Conservation (phyloP, 64 coral and sea anemone species). For the Stylophora pistillata region DNA sequence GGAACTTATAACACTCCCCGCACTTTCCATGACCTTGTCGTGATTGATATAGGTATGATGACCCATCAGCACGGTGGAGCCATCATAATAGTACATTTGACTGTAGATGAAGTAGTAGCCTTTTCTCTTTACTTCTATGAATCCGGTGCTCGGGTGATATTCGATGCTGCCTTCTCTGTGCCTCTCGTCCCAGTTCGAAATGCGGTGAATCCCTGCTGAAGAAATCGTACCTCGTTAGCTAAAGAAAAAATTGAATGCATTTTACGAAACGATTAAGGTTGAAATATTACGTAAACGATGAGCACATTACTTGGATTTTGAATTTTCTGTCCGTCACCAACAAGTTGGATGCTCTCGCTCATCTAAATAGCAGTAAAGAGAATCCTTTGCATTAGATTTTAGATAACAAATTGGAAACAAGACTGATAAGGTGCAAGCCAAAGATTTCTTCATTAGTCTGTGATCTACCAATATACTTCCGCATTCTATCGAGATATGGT, state of each 20-base stretch:
- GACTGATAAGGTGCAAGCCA: too few species aligned
- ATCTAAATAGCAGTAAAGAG: conserved; percentile 15
- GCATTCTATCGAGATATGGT: too few species aligned
- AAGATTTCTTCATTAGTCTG: too few species aligned
- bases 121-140: conserved; percentile 52
- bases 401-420: too few species aligned
- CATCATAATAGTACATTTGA: conserved; percentile 47
- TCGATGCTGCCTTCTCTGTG: conserved; percentile 44
- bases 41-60: conserved; percentile 64
- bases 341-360: conserved; percentile 50
- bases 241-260: too few species aligned
- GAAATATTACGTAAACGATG: too few species aligned
- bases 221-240: not conserved
- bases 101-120: conserved; percentile 76
- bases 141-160: conserved; percentile 29
- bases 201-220: conserved; percentile 1
- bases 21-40: conserved; percentile 43
- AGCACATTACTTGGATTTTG: conserved; percentile 43
- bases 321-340: conserved; percentile 48
- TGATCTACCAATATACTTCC: too few species aligned
- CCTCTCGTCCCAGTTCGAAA: conserved; percentile 16
- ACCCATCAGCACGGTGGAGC: not conserved
- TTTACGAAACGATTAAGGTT: too few species aligned
- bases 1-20: conserved; percentile 15
- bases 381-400: not conserved